phyloP scores from a whole-genome alignment of 2,888 invertebrate genomes.

The Andricus quercusramuli region DNA sequence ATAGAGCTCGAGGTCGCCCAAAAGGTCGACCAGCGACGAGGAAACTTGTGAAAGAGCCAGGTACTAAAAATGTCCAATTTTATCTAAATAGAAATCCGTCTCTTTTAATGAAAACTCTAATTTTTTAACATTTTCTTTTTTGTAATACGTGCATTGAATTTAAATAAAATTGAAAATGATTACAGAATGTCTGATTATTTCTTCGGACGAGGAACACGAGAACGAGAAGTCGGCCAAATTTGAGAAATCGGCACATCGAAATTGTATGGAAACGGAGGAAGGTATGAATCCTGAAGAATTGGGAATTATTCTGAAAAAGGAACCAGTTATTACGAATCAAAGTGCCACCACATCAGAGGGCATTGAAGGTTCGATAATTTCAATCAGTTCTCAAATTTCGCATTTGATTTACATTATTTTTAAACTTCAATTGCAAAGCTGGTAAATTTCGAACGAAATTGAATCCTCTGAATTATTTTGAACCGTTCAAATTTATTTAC shows the following conservation, averaged over 20 bases:
- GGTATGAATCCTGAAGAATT: slow-evolving; percentile 60
- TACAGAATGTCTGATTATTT: slow-evolving; percentile 77
- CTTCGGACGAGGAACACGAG: slow-evolving; percentile 78
- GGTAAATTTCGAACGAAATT: neutral
- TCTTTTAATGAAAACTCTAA: neutral
- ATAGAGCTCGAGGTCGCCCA: slow-evolving; percentile 64
- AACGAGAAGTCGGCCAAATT: slow-evolving; percentile 55
- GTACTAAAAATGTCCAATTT: slow-evolving; percentile 59
- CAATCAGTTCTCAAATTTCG: neutral
- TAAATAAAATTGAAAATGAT: neutral
- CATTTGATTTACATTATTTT: neutral
- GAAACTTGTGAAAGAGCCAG: slow-evolving; percentile 74
- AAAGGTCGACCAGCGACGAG: slow-evolving; percentile 61
- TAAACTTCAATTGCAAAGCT: neutral
- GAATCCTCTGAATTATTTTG: neutral
- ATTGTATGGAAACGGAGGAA: neutral
- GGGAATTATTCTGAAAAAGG: slow-evolving; percentile 73
- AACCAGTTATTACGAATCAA: slow-evolving; percentile 74
- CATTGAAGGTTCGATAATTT: slow-evolving; percentile 43
- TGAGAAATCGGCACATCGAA: slow-evolving; percentile 35
- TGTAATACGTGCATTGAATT: neutral
- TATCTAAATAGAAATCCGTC: neutral
- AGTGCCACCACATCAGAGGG: slow-evolving; percentile 44
- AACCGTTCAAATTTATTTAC: too few relatives aligned
- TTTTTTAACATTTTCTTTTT: slow-evolving; percentile 28